Conservation (phyloP, 2,888 invertebrate genomes). For the Ennomos quercinarius region DNA sequence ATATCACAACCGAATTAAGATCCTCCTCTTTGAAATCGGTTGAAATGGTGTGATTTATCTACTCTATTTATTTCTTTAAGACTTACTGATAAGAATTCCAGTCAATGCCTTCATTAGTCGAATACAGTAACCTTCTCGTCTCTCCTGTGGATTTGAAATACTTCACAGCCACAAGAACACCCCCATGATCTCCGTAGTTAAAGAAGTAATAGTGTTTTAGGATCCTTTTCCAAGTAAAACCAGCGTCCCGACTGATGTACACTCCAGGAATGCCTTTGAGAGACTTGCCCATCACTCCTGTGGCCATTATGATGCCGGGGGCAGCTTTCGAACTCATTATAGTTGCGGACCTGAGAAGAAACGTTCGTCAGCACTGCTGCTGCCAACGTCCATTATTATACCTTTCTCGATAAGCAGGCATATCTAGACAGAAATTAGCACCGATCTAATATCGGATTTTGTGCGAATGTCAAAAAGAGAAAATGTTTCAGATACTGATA, state of each 20-base stretch:
- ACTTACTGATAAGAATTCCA: slow-evolving; percentile 89
- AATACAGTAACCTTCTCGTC: slow-evolving; percentile 92
- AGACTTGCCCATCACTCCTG: slow-evolving; percentile 91
- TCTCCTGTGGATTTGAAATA: slow-evolving; percentile 91
- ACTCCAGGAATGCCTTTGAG: slow-evolving; percentile 93
- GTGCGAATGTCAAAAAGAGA: no score
- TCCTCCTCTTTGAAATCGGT: no score
- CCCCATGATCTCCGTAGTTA: slow-evolving; percentile 96
- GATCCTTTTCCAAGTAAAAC: slow-evolving; percentile 89
- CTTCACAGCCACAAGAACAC: slow-evolving; percentile 93
- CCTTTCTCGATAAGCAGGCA: not conserved
- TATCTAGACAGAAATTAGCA: not conserved
- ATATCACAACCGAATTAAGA: no score
- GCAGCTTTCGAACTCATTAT: slow-evolving; percentile 95
- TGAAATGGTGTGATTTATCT: no score
- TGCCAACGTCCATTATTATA: no score
- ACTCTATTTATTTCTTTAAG: no score
- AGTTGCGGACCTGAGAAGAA: slow-evolving; percentile 86
- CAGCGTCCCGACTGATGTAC: slow-evolving; percentile 72
- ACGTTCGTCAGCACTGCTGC: no score
- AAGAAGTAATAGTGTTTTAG: slow-evolving; percentile 93
- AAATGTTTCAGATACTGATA: no score
- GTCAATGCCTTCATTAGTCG: slow-evolving; percentile 93
- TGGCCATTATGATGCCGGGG: slow-evolving; percentile 89
- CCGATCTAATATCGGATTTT: no score